These are phyloP conservation scores for Belonocnema kinseyi DNA, from an alignment of 1,140 invertebrate genomes.

Conservation along the genomic window DNA sequence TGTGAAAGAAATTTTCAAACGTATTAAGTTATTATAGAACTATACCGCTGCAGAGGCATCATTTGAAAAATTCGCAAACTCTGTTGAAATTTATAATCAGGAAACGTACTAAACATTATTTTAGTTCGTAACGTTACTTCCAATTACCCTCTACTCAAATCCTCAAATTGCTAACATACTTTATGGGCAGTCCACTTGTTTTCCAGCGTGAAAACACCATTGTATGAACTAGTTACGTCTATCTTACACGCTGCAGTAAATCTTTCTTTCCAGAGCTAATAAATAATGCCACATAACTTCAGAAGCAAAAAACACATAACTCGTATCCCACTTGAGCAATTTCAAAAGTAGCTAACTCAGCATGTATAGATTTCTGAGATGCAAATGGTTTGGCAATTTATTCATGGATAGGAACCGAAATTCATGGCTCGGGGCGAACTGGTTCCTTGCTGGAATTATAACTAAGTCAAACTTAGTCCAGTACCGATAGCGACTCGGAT, in stretches of 20 bases:
- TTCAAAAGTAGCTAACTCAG: neutral
- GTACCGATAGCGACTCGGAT: neutral
- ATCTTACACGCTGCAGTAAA: neutral
- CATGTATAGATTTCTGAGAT: constrained; percentile 53
- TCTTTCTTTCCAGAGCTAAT: neutral
- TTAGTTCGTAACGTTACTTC: too few relatives aligned
- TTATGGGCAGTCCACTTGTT: too few relatives aligned
- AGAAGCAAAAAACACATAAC: neutral
- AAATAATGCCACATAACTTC: neutral
- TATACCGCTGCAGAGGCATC: too few relatives aligned
- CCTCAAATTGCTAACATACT: too few relatives aligned
- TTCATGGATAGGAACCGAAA: constrained; percentile 65
- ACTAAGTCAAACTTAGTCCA: constrained; percentile 41
- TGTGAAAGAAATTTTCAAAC: too few relatives aligned
- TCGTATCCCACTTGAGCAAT: neutral
- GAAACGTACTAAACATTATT: too few relatives aligned
- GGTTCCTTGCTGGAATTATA: constrained; percentile 57
- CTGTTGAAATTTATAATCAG: too few relatives aligned
- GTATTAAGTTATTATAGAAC: too few relatives aligned
- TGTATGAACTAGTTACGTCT: constrained; percentile 26
- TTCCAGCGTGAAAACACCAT: constrained; percentile 1
- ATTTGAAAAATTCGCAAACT: too few relatives aligned
- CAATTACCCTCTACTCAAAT: too few relatives aligned
- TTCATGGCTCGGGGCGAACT: constrained; percentile 54
- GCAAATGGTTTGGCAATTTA: constrained; percentile 69